phyloP scores from a whole-genome alignment of 2,113 vertebrate genomes.

The Columba livia region DNA sequence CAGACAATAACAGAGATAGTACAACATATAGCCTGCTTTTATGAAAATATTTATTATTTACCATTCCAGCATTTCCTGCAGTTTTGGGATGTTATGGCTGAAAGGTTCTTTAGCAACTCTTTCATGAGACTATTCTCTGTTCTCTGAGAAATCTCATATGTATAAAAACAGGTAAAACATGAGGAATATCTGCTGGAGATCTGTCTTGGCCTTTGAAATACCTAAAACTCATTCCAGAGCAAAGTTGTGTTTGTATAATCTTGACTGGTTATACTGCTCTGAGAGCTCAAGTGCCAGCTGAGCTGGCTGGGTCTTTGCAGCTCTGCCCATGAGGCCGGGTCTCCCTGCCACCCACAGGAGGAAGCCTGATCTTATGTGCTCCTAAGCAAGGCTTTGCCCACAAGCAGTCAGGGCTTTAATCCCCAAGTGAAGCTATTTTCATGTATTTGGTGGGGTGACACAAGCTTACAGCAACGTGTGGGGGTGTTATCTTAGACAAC shows the following conservation, averaged over 20 bases:
- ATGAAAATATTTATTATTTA: neutral
- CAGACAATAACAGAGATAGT: neutral
- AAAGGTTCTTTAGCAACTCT: neutral
- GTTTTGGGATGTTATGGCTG: neutral
- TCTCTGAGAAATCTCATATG: neutral
- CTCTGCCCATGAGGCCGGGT: accelerated
- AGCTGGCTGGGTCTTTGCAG: neutral
- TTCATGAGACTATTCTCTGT: neutral
- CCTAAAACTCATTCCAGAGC: neutral
- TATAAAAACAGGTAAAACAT: neutral
- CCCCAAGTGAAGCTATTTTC: neutral
- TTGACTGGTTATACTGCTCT: neutral
- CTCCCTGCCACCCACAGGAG: neutral
- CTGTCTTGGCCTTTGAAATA: neutral
- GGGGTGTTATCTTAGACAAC: neutral
- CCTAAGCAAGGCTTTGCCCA: neutral
- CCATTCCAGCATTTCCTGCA: neutral
- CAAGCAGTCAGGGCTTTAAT: neutral
- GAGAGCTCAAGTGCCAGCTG: neutral
- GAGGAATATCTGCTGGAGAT: neutral
- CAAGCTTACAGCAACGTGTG: neutral
- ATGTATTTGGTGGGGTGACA: neutral
- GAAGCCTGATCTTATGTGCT: neutral
- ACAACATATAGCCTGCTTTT: neutral
- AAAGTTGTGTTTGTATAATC: neutral